These are phyloP conservation scores for Archips xylosteana DNA, from an alignment of 2,888 invertebrate species.

Conservation along the genomic window DNA sequence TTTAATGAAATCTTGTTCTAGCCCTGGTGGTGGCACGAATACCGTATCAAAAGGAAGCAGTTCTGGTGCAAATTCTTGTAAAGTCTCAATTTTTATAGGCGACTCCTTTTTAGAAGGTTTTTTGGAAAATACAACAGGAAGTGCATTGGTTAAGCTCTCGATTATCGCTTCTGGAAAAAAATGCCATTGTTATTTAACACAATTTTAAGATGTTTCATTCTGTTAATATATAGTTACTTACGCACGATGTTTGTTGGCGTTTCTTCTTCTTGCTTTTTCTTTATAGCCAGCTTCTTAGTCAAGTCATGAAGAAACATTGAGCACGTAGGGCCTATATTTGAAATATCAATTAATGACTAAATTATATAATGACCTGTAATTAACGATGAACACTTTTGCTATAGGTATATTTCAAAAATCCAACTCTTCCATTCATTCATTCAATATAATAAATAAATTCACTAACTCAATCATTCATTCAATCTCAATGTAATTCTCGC, in stretches of 20 bases:
- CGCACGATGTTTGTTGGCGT: constrained; percentile 68
- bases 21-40: constrained; percentile 48
- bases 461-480: no score
- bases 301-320: constrained; percentile 77
- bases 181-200: neutral
- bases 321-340: constrained; percentile 68
- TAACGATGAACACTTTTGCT: neutral
- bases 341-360: neutral
- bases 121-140: constrained; percentile 68
- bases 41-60: constrained; percentile 63
- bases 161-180: constrained; percentile 68
- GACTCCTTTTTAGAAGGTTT: constrained; percentile 62
- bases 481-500: no score
- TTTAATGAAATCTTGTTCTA: constrained; percentile 43
- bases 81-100: constrained; percentile 65
- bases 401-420: no score
- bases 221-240: constrained; percentile 55
- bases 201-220: neutral
- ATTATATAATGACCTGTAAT: no score
- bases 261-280: constrained; percentile 65
- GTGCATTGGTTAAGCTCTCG: constrained; percentile 70
- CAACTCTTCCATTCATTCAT: no score
- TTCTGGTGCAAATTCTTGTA: constrained; percentile 70
- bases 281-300: constrained; percentile 67
- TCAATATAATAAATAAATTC: no score